Evolutionary conservation across 1,140 invertebrate species (phyloP), one percentile per base, ranked within the genome.

Genomic region (Zaprionus tsacasi): DNA sequence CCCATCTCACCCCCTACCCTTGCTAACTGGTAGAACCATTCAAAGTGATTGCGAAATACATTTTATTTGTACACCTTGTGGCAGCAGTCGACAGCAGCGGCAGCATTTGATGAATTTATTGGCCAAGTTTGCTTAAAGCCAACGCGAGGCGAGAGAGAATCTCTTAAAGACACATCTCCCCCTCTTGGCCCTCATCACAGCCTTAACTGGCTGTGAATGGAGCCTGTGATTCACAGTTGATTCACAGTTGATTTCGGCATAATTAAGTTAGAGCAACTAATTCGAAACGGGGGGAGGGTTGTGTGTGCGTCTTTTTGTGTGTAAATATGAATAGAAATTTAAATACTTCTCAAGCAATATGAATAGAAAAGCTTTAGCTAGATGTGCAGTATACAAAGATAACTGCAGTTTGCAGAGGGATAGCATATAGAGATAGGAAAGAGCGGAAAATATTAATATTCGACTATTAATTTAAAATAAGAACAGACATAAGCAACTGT

Each of bases 231-330:
- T 85, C 85, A 21, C 67, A 57, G 71, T 86, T 86, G 82, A 88
- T 88, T 86, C 81, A 86, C 64, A 60, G 71, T 86, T 86, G 82
- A 89, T 88, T 88, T 83, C 15, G 40, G 74, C 50, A 74, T 88
- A 88, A 88, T 88, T 88, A 89, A 83, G 80, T 88, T 88, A 89
- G 45, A 56, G 17, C 67, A 71, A 66, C 75, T 78, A 76, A 78
- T 74, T 73, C 58, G n/a, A 21, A 10, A 2, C 6, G 40, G 40
- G 2, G 11, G 55, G 17, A 5, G 17, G 10, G 10, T 10, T 50
- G 8, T 21, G 17, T 3, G 45, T 12, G 45, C 15, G n/a, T 21
- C 15, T 15, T n/a, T 43, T 15, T 45, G n/a, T 15, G 40, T 15
- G n/a, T 8, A 15, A 3, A 15, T 15, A 8, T 7, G 40, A 0